Base-by-base conservation (phyloP, 2,113 vertebrate species). In the Lophura nycthemera region DNA sequence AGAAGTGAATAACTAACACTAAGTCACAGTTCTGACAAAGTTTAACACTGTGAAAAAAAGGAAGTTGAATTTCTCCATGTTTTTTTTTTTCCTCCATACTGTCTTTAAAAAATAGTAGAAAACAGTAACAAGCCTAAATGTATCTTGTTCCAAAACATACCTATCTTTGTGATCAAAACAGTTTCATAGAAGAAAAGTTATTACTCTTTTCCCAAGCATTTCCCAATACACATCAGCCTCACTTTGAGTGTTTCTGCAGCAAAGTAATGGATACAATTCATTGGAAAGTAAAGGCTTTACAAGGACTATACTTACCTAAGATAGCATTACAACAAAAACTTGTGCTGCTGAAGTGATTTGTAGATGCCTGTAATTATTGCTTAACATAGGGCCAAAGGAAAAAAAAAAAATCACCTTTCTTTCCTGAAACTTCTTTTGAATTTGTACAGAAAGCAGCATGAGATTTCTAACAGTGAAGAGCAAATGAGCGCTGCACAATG, bases 211-310 rank as follows among this genome's bases (percentile, higher is more conserved):
- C 52, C 52, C 52, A 14, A 43, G 12, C 21, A 24, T 56, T 86
- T 63, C 84, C 57, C 38, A 76, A 16, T 13, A 75, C 38, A n/a
- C 20, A 1, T 24, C 8, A 60, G 38, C 14, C 9, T 45, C 3
- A 71, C 29, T 42, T 52, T 30, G 38, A 6, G 34, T 48, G 30
- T 42, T 54, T 90, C 42, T 63, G 61, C 19, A 67, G 66, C 29
- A 56, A 43, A 83, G 69, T 5, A 84, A 76, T 3, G 66, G 65
- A 72, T 59, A 57, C 34, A 78, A 65, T 67, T 86, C n/a, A 54
- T 50, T 52, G 94, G n/a, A 93, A 82, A 93, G 38, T 50, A 56
- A 6, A 17, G 45, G 43, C 91, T 93, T 84, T 56, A 83, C 45
- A 92, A 73, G 70, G 40, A 87, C 60, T 61, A 54, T 1, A 56